Evolutionary conservation across 2,113 vertebrate genomes (phyloP), one percentile per base, ranked within the genome.

Genomic region (Ariopsis seemanni): DNA sequence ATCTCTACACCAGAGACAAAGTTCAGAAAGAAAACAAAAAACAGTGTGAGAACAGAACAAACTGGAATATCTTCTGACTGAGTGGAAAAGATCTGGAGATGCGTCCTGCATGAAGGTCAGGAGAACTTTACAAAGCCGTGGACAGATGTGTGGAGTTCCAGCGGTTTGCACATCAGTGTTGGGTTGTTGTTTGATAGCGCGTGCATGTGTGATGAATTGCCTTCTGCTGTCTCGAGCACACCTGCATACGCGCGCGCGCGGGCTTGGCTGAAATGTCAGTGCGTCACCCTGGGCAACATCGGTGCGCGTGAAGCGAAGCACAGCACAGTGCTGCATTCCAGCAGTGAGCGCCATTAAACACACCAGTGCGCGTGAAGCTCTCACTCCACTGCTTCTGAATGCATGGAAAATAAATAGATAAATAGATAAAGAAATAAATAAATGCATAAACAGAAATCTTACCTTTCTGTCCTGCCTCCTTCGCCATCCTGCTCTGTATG

Each of bases 381-480:
- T 30, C 15, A 34, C 6, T 78, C 52, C 27, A 55, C 22, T 25
- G 9, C 20, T 48, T 20, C 1, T 20, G 34, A 69, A 69, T 69
- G 69, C 42, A 14, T 74, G 25, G 9, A 12, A 20, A 9, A 8
- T 5, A 17, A 9, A 17, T 4, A 17, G 4, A 58, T 5, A 57
- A 22, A 48, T 4, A 9, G 5, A 18, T 7, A 52, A 53, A 58
- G 0, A 57, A 22, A 48, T 4, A 9, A 9, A 18, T 7, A 52
- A 53, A 62, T 63, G 3, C 3, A 42, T 4, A 42, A 67, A 81
- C 57, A n/a, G 15, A 87, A 4, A 5, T 50, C 83, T 82, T 27
- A 87, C 86, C 80, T 88, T 80, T 86, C 82, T 86, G 87, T 63
- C 84, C 80, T 34, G 85, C 65, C 15, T 90, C 85, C 75, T 72